phyloP scores from a whole-genome alignment of 2,113 vertebrate species.

The Perca flavescens region DNA sequence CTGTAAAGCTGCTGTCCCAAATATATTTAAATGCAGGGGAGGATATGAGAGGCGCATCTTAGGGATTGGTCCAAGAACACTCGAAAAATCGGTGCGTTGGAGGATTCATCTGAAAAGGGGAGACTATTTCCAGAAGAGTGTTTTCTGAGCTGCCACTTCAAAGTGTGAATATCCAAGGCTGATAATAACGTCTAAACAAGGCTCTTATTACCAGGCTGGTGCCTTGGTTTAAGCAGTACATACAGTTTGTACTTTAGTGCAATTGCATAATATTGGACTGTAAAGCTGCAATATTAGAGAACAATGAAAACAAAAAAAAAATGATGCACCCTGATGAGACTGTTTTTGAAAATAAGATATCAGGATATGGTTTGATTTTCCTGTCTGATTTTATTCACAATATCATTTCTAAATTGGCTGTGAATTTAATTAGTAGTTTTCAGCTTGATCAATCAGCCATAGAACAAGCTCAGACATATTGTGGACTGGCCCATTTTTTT shows the following conservation, averaged over 20 bases:
- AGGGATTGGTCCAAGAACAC: slow-evolving; percentile 68
- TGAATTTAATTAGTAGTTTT: slow-evolving; percentile 4
- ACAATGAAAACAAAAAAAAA: background rate
- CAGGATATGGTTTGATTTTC: background rate
- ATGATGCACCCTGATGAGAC: background rate
- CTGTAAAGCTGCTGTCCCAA: slow-evolving; percentile 25
- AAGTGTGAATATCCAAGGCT: slow-evolving; percentile 69
- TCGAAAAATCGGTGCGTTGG: slow-evolving; percentile 61
- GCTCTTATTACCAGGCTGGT: slow-evolving; percentile 16
- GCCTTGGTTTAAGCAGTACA: slow-evolving; percentile 27
- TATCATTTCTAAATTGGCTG: background rate
- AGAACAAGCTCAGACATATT: slow-evolving; percentile 25
- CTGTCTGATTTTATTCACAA: slow-evolving; percentile 4
- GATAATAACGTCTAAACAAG: slow-evolving; percentile 56
- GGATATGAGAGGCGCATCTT: slow-evolving; percentile 58
- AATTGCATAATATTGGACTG: slow-evolving; percentile 1
- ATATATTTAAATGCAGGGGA: slow-evolving; percentile 58
- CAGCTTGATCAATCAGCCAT: background rate
- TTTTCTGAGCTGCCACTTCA: slow-evolving; percentile 67
- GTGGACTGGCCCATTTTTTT: background rate
- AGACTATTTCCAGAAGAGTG: slow-evolving; percentile 68
- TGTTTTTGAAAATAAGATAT: background rate
- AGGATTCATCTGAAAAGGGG: slow-evolving; percentile 67
- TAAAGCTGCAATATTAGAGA: background rate
- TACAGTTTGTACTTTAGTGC: slow-evolving; percentile 19